These are phyloP conservation scores for Eueremaeus valkanovi DNA, from an alignment of 2,888 invertebrate species.

Conservation along the genomic window DNA sequence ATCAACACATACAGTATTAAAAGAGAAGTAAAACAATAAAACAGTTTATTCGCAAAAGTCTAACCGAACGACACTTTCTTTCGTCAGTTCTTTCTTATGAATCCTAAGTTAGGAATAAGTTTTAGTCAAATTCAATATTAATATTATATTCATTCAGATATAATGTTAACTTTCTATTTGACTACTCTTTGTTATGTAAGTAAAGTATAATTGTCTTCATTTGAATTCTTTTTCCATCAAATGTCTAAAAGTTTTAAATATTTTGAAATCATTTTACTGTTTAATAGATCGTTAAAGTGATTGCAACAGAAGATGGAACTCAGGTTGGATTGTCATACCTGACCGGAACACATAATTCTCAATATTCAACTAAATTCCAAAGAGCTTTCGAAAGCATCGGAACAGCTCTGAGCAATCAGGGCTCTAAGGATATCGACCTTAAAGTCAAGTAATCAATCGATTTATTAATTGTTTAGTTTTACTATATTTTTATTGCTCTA, in stretches of 20 bases:
- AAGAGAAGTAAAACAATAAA: background rate
- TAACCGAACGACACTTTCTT: background rate
- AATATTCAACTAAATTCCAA: conserved; percentile 21
- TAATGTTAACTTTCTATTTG: background rate
- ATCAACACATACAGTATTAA: background rate
- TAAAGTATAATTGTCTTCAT: background rate
- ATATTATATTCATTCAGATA: background rate
- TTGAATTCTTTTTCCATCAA: background rate
- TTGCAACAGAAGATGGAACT: background rate
- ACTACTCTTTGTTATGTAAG: conserved; percentile 7
- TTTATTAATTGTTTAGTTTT: background rate
- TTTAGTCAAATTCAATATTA: background rate
- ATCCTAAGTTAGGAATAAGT: no score
- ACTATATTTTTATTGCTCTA: background rate
- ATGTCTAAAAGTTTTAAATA: background rate
- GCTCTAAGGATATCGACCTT: background rate
- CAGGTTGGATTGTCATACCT: background rate
- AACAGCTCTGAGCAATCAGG: conserved; percentile 22
- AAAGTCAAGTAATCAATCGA: background rate
- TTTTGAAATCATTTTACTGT: background rate
- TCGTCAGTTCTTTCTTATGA: background rate
- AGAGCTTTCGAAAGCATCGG: conserved; percentile 30
- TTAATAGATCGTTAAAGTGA: no score
- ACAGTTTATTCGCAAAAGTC: background rate
- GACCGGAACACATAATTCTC: background rate